A percentile compares a stretch with the other conserved stretches of the same genome.
Evolutionary conservation across 2,888 invertebrate species (phyloP).

Genomic region (Glomeris marginata): DNA sequence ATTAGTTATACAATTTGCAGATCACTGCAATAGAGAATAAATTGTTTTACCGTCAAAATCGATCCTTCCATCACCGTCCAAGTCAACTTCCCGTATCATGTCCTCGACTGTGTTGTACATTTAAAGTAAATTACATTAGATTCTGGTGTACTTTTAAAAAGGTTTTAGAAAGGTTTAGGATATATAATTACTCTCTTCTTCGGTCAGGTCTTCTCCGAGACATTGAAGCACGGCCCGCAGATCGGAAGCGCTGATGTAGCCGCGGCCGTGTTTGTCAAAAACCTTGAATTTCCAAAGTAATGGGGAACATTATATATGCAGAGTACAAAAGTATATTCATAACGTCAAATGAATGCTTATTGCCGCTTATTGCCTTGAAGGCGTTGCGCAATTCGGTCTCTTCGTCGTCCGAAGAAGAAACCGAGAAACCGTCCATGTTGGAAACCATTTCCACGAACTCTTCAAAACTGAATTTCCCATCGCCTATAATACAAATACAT

Average conservation of each 20-base stretch:
- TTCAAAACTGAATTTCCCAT: conserved; percentile 26
- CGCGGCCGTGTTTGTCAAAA: conserved; percentile 82
- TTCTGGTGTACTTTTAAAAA: neutral
- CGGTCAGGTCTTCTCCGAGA: conserved; percentile 71
- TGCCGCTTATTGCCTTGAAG: conserved; percentile 57
- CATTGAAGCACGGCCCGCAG: conserved; percentile 73
- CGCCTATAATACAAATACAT: conserved; percentile 19
- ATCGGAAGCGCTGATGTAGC: conserved; percentile 79
- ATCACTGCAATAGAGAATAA: neutral
- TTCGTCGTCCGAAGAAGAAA: conserved; percentile 24
- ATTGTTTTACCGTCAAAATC: conserved; percentile 66
- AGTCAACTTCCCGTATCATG: conserved; percentile 92
- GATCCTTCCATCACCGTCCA: conserved; percentile 84
- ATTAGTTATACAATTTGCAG: neutral
- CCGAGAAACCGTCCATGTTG: conserved; percentile 22
- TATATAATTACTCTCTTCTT: conserved; percentile 57
- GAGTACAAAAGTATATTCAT: neutral
- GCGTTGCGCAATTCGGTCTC: conserved; percentile 47
- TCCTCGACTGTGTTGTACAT: conserved; percentile 67
- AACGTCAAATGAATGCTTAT: too few species aligned
- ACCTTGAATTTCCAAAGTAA: conserved; percentile 35
- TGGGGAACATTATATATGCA: too few species aligned
- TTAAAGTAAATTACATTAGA: conserved; percentile 6
- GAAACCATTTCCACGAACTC: conserved; percentile 27
- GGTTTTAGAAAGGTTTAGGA: neutral